Conservation (phyloP, 2,888 invertebrate genomes). For the Oxyteleia sp. region DNA sequence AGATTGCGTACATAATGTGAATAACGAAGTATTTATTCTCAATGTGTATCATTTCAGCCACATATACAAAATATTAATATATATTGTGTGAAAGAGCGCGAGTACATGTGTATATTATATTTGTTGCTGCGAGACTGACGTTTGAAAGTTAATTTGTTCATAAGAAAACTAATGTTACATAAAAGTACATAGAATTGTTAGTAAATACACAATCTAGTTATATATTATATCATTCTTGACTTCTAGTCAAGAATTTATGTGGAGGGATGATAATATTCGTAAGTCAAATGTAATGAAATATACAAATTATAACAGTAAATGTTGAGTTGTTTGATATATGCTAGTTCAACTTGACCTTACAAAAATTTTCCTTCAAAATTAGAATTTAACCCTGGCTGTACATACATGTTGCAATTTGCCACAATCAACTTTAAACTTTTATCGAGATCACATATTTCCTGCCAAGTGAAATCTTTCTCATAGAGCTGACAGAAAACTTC, state of each 20-base stretch:
- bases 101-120: slow-evolving; percentile 46
- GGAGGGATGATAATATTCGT: slow-evolving; percentile 68
- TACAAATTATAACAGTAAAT: slow-evolving; percentile 63
- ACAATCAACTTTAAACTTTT: too few relatives aligned
- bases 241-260: slow-evolving; percentile 56
- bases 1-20: slow-evolving; percentile 65
- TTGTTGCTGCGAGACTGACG: slow-evolving; percentile 53
- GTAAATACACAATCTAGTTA: slow-evolving; percentile 62
- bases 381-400: too few relatives aligned
- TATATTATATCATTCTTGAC: slow-evolving; percentile 67
- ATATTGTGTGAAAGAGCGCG: slow-evolving; percentile 32
- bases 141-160: slow-evolving; percentile 68
- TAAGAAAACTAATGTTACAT: slow-evolving; percentile 69
- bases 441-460: too few relatives aligned
- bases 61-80: slow-evolving; percentile 62
- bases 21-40: slow-evolving; percentile 68
- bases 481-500: too few relatives aligned
- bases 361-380: too few relatives aligned
- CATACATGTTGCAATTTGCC: too few relatives aligned
- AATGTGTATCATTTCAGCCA: slow-evolving; percentile 59
- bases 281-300: slow-evolving; percentile 72
- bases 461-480: too few relatives aligned
- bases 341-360: too few relatives aligned
- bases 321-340: too few relatives aligned
- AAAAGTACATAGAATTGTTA: slow-evolving; percentile 66